These are phyloP conservation scores for Varecia variegata DNA, from an alignment of 2,797 vertebrate genomes.

Conservation along the genomic window DNA sequence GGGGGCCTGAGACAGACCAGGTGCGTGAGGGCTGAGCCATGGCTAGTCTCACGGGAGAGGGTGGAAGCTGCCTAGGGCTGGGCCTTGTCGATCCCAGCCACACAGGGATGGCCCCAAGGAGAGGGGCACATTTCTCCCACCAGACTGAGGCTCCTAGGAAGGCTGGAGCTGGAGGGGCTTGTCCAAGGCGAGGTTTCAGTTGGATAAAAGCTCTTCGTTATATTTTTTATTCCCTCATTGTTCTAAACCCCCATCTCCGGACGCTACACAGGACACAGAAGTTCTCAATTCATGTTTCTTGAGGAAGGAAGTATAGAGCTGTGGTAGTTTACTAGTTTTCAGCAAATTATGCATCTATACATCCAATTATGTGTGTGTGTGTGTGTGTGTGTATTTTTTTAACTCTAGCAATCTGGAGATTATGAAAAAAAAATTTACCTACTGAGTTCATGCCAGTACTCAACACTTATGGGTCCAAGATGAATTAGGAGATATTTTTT, in stretches of 20 bases:
- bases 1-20: background rate
- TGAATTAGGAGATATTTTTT: constrained; percentile 8
- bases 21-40: background rate
- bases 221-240: background rate
- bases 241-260: background rate
- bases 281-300: background rate
- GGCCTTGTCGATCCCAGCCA: background rate
- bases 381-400: too few relatives aligned
- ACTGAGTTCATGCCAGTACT: background rate
- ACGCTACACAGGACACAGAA: background rate
- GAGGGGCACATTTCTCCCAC: background rate
- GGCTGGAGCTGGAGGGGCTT: background rate
- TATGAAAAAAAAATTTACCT: background rate
- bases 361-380: background rate
- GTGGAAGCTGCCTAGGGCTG: background rate
- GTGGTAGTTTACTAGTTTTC: constrained; percentile 32
- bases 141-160: background rate
- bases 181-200: background rate
- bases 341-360: background rate
- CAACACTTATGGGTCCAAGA: background rate
- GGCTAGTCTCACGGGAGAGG: background rate
- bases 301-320: background rate
- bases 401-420: too few relatives aligned
- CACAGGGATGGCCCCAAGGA: background rate
- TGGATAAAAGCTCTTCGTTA: background rate